Evolutionary conservation across 1,140 invertebrate species (phyloP).

Genomic region (Charaxes varanes): DNA sequence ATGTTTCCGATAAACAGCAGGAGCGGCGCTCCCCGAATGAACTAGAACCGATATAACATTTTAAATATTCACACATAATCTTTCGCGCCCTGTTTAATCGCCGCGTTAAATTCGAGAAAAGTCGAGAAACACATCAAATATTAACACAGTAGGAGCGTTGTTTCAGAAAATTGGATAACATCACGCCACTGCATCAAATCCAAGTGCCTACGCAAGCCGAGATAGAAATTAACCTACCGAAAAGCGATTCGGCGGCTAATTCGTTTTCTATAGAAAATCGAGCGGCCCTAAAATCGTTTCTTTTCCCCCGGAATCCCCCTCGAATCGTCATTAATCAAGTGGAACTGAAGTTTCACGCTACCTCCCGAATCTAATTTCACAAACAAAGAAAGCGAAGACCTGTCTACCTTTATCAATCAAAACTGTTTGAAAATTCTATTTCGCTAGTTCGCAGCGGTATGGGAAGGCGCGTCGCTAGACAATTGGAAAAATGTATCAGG

Average conservation of each 20-base stretch:
- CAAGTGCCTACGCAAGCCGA: conserved; percentile 44
- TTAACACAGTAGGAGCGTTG: conserved; percentile 60
- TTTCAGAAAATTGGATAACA: conserved; percentile 69
- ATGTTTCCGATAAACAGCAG: conserved; percentile 23
- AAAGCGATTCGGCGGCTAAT: conserved; percentile 34
- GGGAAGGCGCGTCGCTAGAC: conserved; percentile 59
- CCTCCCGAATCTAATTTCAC: conserved; percentile 70
- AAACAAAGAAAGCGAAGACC: conserved; percentile 72
- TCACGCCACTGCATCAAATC: conserved; percentile 62
- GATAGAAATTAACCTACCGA: conserved; percentile 42
- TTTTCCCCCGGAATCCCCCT: conserved; percentile 47
- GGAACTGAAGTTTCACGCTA: conserved; percentile 68
- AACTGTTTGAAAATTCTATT: conserved; percentile 73
- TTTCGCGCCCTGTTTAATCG: conserved; percentile 70
- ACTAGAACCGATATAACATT: conserved; percentile 69
- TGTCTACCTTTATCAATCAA: conserved; percentile 73
- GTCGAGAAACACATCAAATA: conserved; percentile 72
- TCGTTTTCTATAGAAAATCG: conserved; percentile 51
- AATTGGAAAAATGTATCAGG: conserved; percentile 73
- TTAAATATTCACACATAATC: conserved; percentile 72
- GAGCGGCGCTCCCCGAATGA: conserved; percentile 24
- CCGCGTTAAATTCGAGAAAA: conserved; percentile 71
- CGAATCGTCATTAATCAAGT: conserved; percentile 70
- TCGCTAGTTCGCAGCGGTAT: conserved; percentile 65
- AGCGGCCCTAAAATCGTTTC: conserved; percentile 47